These are phyloP conservation scores for Drosophila phalerata DNA, from an alignment of 2,888 invertebrate genomes.

Conservation along the genomic window DNA sequence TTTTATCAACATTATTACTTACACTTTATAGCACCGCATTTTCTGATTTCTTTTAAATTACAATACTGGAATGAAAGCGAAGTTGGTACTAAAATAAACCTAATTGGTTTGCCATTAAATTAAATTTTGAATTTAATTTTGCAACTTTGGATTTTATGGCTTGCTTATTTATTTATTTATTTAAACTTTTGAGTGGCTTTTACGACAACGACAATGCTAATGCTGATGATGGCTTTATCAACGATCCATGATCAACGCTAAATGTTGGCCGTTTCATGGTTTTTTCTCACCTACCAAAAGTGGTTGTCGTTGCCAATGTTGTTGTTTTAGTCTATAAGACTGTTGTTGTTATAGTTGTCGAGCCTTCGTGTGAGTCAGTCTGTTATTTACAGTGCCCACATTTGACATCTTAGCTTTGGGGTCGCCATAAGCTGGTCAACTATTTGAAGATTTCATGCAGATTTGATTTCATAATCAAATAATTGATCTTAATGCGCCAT, in stretches of 20 bases:
- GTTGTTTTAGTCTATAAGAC: neutral
- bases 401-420: slow-evolving; percentile 57
- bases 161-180: slow-evolving; percentile 50
- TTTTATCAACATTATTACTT: slow-evolving; percentile 5
- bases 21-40: neutral
- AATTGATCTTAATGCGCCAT: slow-evolving; percentile 85
- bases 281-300: slow-evolving; percentile 57
- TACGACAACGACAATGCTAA: slow-evolving; percentile 20
- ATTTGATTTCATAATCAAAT: slow-evolving; percentile 84
- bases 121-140: slow-evolving; percentile 59
- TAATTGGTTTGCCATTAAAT: slow-evolving; percentile 60
- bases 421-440: slow-evolving; percentile 66
- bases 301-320: slow-evolving; percentile 12
- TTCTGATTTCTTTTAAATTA: slow-evolving; percentile 1
- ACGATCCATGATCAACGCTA: slow-evolving; percentile 51
- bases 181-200: slow-evolving; percentile 51
- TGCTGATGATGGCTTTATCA: slow-evolving; percentile 70
- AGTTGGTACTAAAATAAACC: slow-evolving; percentile 48
- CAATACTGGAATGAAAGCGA: slow-evolving; percentile 46
- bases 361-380: slow-evolving; percentile 16
- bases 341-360: slow-evolving; percentile 10
- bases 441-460: slow-evolving; percentile 81
- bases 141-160: slow-evolving; percentile 58
- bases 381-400: slow-evolving; percentile 58
- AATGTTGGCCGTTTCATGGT: slow-evolving; percentile 43